phyloP scores from a whole-genome alignment of 2,797 vertebrate species.

The Craterocephalus amniculus region DNA sequence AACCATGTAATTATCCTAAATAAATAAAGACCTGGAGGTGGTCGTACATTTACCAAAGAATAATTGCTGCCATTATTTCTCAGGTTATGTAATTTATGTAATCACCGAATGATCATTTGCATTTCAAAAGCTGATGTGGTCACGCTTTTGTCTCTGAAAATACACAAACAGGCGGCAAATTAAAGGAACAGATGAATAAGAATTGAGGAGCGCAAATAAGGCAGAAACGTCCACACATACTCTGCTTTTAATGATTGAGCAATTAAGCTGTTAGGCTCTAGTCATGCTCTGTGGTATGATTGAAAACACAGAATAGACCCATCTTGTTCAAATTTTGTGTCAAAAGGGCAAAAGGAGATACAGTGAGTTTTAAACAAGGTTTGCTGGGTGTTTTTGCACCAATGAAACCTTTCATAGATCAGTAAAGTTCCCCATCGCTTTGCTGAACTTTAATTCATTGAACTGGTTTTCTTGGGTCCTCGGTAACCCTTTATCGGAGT shows the following conservation, averaged over 20 bases:
- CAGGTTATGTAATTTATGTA: neutral
- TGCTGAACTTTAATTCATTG: neutral
- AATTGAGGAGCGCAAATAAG: neutral
- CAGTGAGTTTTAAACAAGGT: neutral
- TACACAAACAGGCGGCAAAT: neutral
- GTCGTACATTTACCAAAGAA: conserved; percentile 4
- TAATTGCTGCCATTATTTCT: conserved; percentile 1
- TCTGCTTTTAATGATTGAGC: neutral
- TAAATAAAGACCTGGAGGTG: conserved; percentile 8
- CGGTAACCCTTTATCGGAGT: neutral
- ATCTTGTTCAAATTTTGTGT: neutral
- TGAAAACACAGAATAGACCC: neutral
- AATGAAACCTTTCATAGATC: neutral
- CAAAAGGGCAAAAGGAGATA: neutral
- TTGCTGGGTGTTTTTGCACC: neutral
- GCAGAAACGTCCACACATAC: neutral
- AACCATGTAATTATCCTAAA: conserved; percentile 25
- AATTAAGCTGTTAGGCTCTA: neutral
- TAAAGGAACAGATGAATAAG: neutral
- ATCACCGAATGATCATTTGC: neutral
- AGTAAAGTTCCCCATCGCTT: neutral
- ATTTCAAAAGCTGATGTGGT: neutral
- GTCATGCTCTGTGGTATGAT: neutral
- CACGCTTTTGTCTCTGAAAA: neutral
- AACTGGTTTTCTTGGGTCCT: no score